Evolutionary conservation across 2,888 invertebrate genomes (phyloP).

Genomic region (Neoitamus cyanurus): DNA sequence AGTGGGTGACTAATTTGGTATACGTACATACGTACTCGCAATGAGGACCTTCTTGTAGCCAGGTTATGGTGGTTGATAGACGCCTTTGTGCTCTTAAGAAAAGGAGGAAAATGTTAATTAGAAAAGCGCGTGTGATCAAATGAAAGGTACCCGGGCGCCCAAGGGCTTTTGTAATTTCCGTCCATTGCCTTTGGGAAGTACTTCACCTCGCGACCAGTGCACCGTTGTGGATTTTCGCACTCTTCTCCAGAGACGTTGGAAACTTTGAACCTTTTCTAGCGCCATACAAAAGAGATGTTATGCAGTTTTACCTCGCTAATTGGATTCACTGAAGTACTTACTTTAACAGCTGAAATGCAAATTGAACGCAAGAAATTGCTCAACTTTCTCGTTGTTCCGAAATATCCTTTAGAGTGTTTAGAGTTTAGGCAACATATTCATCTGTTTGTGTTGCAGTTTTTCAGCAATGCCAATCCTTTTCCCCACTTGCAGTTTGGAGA

Average conservation of each 20-base stretch:
- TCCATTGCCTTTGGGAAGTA: not conserved
- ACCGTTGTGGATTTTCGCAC: not conserved
- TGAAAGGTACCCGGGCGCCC: not conserved
- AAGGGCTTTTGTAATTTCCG: not conserved
- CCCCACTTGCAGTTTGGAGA: not conserved
- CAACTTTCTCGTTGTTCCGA: too few relatives aligned
- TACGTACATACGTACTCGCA: not conserved
- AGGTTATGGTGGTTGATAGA: conserved; percentile 4
- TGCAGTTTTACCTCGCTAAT: conserved; percentile 32
- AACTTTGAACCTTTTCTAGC: not conserved
- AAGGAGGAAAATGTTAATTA: conserved; percentile 43
- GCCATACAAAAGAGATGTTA: conserved; percentile 28
- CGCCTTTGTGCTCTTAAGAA: conserved; percentile 27
- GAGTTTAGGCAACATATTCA: too few relatives aligned
- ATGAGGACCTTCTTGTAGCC: conserved; percentile 11
- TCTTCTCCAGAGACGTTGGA: not conserved
- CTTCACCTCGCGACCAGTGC: not conserved
- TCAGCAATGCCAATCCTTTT: not conserved
- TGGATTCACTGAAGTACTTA: not conserved
- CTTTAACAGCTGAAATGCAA: not conserved
- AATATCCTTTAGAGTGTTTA: too few relatives aligned
- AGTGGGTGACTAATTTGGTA: conserved; percentile 44
- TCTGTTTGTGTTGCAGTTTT: not conserved
- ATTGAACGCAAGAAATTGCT: too few relatives aligned
- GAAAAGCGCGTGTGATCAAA: conserved; percentile 35